Percentiles rank a stretch among this genome's conserved stretches.
These are phyloP conservation scores for Octomys mimax DNA, from an alignment of 2,797 vertebrate species.

Conservation along the genomic window DNA sequence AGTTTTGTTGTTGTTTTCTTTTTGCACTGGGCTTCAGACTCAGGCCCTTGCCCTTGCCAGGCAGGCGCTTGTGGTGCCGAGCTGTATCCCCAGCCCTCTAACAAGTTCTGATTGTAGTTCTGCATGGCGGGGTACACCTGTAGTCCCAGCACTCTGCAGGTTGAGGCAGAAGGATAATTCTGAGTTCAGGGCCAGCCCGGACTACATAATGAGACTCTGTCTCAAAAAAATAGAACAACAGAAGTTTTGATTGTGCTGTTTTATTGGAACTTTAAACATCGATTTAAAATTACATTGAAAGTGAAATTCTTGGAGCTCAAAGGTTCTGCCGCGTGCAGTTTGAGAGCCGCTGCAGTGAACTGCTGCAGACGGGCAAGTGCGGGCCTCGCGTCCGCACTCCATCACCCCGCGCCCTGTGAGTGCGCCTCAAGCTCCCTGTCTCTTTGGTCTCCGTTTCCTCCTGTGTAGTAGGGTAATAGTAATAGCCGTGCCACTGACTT, in stretches of 20 bases:
- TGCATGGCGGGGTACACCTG: neutral
- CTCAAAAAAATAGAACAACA: neutral
- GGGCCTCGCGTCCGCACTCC: neutral
- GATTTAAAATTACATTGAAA: constrained; percentile 28
- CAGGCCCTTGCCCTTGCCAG: too few relatives aligned
- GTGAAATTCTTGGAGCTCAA: neutral
- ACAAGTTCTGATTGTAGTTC: neutral
- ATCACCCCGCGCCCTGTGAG: neutral
- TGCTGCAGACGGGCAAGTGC: neutral
- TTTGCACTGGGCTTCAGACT: neutral
- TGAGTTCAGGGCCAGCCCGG: neutral
- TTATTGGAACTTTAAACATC: constrained; percentile 42
- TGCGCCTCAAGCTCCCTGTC: neutral
- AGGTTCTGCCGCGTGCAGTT: neutral
- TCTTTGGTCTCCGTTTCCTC: neutral
- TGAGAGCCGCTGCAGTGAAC: constrained; percentile 54
- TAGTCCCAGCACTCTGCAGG: neutral
- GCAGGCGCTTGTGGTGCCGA: too few relatives aligned
- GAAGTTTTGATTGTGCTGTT: neutral
- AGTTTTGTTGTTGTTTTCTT: neutral
- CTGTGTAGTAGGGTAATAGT: constrained; percentile 20
- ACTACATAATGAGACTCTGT: neutral
- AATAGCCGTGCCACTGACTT: neutral
- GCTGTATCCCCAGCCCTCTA: neutral
- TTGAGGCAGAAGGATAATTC: neutral